Base-by-base conservation (phyloP, 1,140 invertebrate genomes). In the Drosophila erecta region DNA sequence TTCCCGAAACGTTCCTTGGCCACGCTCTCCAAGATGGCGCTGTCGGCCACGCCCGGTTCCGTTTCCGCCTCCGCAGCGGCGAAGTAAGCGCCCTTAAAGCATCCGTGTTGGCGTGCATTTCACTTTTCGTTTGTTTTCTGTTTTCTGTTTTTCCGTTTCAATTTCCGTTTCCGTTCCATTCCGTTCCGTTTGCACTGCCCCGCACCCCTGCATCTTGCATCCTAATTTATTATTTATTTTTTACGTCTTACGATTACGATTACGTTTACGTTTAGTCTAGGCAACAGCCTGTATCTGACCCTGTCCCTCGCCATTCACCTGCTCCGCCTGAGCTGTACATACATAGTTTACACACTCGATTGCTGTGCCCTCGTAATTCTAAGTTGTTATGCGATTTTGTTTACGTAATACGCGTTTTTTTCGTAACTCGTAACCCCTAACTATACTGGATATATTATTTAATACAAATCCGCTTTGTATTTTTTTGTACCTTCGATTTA, bases 1-100 rank as follows among this genome's bases (percentile, higher is more conserved):
- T 95, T 95, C 92, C 95, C 95, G 78, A 94, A 95, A 87, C 94
- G 95, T 93, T 95, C 95, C 93, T 93, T 95, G 86, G 95, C 95
- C 75, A 95, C 95, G 81, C 93, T 96, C 65, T 95, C 95, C 70
- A 95, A 95, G 92, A 95, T 95, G 94, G 94, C 95, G 69, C 92
- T 95, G 24, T 95, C 95, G 58, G 93, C 91, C 72, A 85, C 90
- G 46, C 91, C 91, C 22, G 89, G 84, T 47, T 81, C 75, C 71
- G 66, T 69, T 46, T 67, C 66, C n/a, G 79, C 66, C 69, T 33
- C 47, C 69, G 74, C 87, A 77, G 67, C 53, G 55, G 58, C 79
- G 76, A 89, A 89, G 76, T 89, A 89, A 87, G 76, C 70, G 84
- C 67, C 71, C 81, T 75, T 50, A 77, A 67, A 60, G 66, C 60